Evolutionary conservation across 2,888 invertebrate genomes (phyloP).

Genomic region (Serrognathus titanus): DNA sequence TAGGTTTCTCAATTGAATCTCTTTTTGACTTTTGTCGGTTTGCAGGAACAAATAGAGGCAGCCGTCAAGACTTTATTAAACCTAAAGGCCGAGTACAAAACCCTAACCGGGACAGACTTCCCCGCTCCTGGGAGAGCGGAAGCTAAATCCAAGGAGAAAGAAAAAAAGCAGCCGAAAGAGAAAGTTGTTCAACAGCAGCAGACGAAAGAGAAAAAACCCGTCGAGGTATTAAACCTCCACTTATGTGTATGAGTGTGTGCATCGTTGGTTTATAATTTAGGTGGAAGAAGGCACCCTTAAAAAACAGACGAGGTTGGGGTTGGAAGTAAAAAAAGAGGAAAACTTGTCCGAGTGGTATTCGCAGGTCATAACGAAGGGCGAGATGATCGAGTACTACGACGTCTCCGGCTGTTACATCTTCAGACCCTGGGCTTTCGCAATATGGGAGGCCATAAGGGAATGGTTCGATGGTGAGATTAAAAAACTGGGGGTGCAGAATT

Average conservation of each 20-base stretch:
- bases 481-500: conserved; percentile 90
- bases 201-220: conserved; percentile 36
- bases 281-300: conserved; percentile 59
- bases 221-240: conserved; percentile 17
- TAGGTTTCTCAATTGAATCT: not conserved
- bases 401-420: conserved; percentile 99
- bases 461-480: conserved; percentile 88
- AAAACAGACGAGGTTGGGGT: conserved; percentile 88
- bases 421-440: conserved; percentile 93
- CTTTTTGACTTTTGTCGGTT: not conserved
- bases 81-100: conserved; percentile 75
- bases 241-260: not conserved
- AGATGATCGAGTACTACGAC: conserved; percentile 99
- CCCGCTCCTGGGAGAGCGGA: not conserved
- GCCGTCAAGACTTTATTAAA: conserved; percentile 63
- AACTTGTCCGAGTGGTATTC: conserved; percentile 98
- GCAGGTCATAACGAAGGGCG: conserved; percentile 86
- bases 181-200: conserved; percentile 33
- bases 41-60: conserved; percentile 52
- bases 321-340: conserved; percentile 90
- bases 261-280: conserved; percentile 19
- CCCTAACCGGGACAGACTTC: conserved; percentile 56
- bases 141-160: conserved; percentile 3
- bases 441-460: conserved; percentile 88
- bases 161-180: conserved; percentile 11